Conservation (phyloP, 2,888 invertebrate species). For the Pandemis heparana region DNA sequence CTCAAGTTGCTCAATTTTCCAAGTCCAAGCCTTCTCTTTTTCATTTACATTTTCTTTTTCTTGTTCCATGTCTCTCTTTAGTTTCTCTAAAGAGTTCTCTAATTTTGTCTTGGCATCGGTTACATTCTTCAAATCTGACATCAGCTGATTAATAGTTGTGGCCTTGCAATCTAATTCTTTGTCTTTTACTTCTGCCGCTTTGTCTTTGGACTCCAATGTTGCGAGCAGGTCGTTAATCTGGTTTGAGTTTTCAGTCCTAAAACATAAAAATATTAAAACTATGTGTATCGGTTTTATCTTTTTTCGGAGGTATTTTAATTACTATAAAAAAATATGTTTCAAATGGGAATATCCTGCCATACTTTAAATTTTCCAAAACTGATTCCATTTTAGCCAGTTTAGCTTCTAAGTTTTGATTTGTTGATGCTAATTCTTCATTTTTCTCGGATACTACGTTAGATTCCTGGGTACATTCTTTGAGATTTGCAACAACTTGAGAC, state of each 20-base stretch:
- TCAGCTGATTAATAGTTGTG: conserved; percentile 55
- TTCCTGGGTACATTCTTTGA: conserved; percentile 44
- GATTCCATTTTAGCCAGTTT: conserved; percentile 46
- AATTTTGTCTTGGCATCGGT: conserved; percentile 53
- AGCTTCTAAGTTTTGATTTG: conserved; percentile 40
- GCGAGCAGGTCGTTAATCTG: conserved; percentile 48
- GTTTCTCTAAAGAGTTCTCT: conserved; percentile 51
- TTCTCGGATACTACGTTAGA: conserved; percentile 31
- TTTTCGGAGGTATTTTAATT: no score
- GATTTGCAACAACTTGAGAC: conserved; percentile 35
- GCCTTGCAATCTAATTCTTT: conserved; percentile 56
- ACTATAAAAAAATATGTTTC: not conserved
- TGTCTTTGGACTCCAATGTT: conserved; percentile 31
- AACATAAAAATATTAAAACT: not conserved
- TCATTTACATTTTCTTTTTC: conserved; percentile 51
- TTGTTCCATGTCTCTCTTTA: conserved; percentile 51
- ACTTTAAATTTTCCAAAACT: conserved; percentile 46
- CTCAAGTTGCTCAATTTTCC: conserved; percentile 54
- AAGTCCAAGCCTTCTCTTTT: conserved; percentile 48
- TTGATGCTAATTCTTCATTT: conserved; percentile 46
- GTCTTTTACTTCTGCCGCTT: conserved; percentile 47
- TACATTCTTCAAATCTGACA: conserved; percentile 57
- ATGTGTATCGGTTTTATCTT: not conserved
- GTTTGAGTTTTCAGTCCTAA: conserved; percentile 46
- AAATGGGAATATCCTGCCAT: not conserved